Percentiles rank a stretch among this genome's conserved stretches.
phyloP scores from a whole-genome alignment of 2,888 invertebrate genomes.

The Lepidocyrtoides sp. region DNA sequence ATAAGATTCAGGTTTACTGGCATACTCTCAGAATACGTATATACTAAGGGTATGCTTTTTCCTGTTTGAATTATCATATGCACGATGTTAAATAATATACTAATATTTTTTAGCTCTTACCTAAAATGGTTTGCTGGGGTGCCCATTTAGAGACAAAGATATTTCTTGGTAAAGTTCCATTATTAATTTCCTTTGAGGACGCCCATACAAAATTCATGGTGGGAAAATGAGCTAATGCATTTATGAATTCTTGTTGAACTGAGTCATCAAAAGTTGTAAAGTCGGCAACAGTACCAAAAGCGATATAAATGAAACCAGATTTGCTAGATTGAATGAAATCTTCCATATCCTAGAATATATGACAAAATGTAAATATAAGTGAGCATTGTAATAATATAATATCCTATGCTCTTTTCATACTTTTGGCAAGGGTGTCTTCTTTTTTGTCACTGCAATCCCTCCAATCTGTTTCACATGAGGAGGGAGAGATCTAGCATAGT shows the following conservation, averaged over 20 bases:
- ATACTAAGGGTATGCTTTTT: too few relatives aligned
- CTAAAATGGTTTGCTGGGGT: conserved; percentile 75
- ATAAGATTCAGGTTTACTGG: too few relatives aligned
- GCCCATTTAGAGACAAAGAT: conserved; percentile 66
- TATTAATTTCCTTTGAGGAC: conserved; percentile 2
- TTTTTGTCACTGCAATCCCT: conserved; percentile 22
- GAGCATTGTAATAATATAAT: not conserved
- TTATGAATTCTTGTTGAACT: conserved; percentile 58
- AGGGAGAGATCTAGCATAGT: conserved; percentile 79
- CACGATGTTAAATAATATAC: too few relatives aligned
- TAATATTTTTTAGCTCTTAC: conserved; percentile 41
- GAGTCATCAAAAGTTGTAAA: conserved; percentile 54
- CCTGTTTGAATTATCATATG: too few relatives aligned
- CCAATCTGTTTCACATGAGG: conserved; percentile 74
- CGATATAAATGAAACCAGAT: conserved; percentile 66
- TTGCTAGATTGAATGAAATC: conserved; percentile 44
- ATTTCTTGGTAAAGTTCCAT: conserved; percentile 35
- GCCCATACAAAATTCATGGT: conserved; percentile 60
- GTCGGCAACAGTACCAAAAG: conserved; percentile 68
- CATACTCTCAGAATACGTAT: too few relatives aligned
- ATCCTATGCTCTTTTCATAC: too few relatives aligned
- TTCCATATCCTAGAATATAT: conserved; percentile 32
- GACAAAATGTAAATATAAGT: not conserved
- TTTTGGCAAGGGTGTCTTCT: conserved; percentile 38
- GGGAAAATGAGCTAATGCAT: conserved; percentile 10